A percentile compares a stretch with the other conserved stretches of the same genome.
phyloP scores from a whole-genome alignment of 2,797 vertebrate genomes.

The Cossypha polioptera region DNA sequence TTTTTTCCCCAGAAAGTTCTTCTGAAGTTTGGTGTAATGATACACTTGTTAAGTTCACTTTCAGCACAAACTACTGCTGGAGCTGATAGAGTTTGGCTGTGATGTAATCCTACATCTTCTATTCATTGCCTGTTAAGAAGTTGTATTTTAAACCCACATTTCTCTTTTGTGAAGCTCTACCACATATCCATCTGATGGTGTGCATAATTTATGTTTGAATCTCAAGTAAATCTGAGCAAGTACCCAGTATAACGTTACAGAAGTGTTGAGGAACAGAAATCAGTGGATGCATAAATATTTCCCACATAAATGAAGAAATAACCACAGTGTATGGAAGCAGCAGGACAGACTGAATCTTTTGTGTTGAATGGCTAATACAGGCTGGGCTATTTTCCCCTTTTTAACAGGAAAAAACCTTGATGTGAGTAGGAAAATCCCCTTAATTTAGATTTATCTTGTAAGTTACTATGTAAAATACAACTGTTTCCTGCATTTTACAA shows the following conservation, averaged over 20 bases:
- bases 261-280: not conserved
- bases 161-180: not conserved
- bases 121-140: not conserved
- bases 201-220: not conserved
- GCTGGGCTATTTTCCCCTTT: not conserved
- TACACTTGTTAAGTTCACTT: not conserved
- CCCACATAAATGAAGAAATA: not conserved
- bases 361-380: fast-evolving
- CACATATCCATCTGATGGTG: not conserved
- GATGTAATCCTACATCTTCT: not conserved
- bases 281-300: not conserved
- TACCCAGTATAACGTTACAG: not conserved
- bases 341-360: not conserved
- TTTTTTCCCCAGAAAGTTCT: not conserved
- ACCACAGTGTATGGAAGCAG: not conserved
- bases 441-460: not conserved
- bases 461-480: not conserved
- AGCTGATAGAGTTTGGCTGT: not conserved
- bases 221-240: not conserved
- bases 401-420: not conserved
- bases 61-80: not conserved
- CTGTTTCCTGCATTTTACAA: not conserved
- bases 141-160: not conserved
- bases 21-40: not conserved
- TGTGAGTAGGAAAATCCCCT: not conserved